phyloP scores from a whole-genome alignment of 2,888 invertebrate genomes.

The Drosophila mimetica region DNA sequence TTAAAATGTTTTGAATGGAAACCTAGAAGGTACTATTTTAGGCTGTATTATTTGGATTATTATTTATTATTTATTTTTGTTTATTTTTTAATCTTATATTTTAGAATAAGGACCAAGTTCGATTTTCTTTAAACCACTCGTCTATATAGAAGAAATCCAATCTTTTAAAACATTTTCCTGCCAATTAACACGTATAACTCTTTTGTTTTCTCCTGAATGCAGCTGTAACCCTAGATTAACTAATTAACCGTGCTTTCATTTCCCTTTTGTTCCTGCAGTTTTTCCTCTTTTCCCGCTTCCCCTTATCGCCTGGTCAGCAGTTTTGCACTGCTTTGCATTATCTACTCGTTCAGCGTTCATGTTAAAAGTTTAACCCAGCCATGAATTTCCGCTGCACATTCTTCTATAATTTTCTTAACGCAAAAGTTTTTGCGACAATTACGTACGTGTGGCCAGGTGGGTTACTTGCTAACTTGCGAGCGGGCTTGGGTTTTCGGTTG shows the following conservation, averaged over 20 bases:
- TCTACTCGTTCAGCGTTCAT: slow-evolving; percentile 27
- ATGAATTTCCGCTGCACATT: slow-evolving; percentile 63
- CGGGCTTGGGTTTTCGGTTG: neutral
- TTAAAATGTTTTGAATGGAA: no score
- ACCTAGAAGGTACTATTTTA: no score
- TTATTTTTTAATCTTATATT: no score
- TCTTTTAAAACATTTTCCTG: neutral
- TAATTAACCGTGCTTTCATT: slow-evolving; percentile 12
- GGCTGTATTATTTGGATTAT: no score
- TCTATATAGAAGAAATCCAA: neutral
- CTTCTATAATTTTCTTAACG: slow-evolving; percentile 70
- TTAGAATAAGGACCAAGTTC: no score
- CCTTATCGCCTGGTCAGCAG: slow-evolving; percentile 14
- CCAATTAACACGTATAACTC: neutral
- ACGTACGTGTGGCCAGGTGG: slow-evolving; percentile 66
- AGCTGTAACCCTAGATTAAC: neutral
- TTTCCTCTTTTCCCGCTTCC: no score
- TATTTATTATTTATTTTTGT: no score
- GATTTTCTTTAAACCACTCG: neutral
- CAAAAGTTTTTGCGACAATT: slow-evolving; percentile 75
- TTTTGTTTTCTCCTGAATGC: neutral
- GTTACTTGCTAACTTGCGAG: neutral
- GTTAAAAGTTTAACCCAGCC: slow-evolving; percentile 57
- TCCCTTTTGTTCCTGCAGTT: neutral
- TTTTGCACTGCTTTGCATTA: slow-evolving; percentile 31